These are phyloP conservation scores for Oryzias celebensis DNA, from an alignment of 2,113 vertebrate species.

Conservation along the genomic window DNA sequence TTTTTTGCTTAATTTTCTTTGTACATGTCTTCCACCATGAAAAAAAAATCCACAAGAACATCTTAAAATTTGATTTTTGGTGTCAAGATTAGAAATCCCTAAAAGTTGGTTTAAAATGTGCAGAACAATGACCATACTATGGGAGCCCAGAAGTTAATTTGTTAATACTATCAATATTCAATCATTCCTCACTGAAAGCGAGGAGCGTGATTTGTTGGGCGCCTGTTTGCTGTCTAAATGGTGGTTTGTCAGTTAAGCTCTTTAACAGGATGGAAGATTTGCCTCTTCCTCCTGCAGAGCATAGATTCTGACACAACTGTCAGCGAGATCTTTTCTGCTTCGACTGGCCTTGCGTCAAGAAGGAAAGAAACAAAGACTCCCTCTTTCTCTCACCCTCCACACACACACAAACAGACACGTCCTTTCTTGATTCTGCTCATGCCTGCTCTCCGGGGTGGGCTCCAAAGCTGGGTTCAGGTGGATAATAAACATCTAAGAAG, in stretches of 20 bases:
- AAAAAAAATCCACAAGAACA: no score
- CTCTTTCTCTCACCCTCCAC: background rate
- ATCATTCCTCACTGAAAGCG: no score
- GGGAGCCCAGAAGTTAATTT: no score
- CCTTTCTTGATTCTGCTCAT: slow-evolving; percentile 14
- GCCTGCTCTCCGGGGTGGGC: slow-evolving; percentile 18
- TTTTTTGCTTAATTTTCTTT: no score
- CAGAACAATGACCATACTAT: no score
- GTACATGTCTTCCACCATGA: no score
- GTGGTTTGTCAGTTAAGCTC: background rate
- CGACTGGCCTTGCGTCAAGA: slow-evolving; percentile 32
- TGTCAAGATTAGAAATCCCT: no score
- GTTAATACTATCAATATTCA: no score
- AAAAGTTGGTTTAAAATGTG: no score
- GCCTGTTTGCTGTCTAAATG: background rate
- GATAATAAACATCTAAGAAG: slow-evolving; percentile 43
- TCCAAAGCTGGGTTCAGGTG: slow-evolving; percentile 35
- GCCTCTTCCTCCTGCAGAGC: slow-evolving; percentile 11
- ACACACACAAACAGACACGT: background rate
- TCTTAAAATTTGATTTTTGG: no score
- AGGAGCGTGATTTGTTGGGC: no score
- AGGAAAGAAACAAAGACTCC: slow-evolving; percentile 37
- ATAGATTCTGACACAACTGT: slow-evolving; percentile 28
- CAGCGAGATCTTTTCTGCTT: slow-evolving; percentile 38
- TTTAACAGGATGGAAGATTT: slow-evolving; percentile 15